Evolutionary conservation across 2,113 vertebrate species (phyloP), one percentile per base, ranked within the genome.

Genomic region (Cricetomys ansorgei): DNA sequence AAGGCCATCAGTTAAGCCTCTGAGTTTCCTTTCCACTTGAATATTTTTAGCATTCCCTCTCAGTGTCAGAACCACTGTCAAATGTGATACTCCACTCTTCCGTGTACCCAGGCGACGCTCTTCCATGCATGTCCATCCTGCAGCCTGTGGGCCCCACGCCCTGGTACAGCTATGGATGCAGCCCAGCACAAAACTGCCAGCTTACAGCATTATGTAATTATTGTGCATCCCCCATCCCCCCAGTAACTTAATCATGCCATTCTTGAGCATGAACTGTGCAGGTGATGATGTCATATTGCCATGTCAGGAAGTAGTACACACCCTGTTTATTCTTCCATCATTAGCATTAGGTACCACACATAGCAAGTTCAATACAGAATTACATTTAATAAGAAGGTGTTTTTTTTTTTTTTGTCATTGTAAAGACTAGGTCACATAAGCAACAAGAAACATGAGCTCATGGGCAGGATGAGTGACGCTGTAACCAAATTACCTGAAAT

Each of bases 21-120:
- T n/a, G n/a, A n/a, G n/a, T n/a, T 81, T 50, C n/a, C 34, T 59
- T 93, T 79, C 37, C 76, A 55, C 19, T 48, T 10, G 40, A 94
- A 19, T 17, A 25, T 31, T 65, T 50, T 73, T 81, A 34, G 55
- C 9, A 19, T 45, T 80, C 91, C 29, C 37, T 43, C 5, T 16
- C n/a, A 12, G 1, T 13, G 27, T 43, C 53, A 7, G 8, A 94
- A 31, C 13, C 29, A 2, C 25, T 29, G 69, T 29, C 11, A 37
- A n/a, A 48, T 2, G 11, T 0, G 40, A 77, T 59, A 6, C 1
- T 37, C 27, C 3, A 0, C 57, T 31, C 34, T 69, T 59, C 64
- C 4, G 3, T 31, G 21, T 79, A 67, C n/a, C 7, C 29, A 53
- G 21, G 48, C 43, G 75, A 57, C 79, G 73, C 25, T 83, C 87